Conservation (phyloP, 2,797 vertebrate genomes). For the Otus scops region DNA sequence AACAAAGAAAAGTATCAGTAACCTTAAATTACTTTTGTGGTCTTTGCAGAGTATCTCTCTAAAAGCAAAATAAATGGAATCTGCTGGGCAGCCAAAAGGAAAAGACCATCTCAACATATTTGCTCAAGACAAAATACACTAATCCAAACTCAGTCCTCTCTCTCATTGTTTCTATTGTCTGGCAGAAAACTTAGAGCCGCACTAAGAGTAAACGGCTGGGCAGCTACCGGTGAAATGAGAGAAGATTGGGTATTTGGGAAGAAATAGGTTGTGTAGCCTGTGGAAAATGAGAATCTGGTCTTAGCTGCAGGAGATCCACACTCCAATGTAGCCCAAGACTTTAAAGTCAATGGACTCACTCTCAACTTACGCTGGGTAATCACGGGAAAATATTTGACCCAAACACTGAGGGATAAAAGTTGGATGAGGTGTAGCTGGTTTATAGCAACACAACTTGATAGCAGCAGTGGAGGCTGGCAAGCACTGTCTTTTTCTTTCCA, state of each 20-base stretch:
- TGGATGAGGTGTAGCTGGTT: background rate
- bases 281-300: background rate
- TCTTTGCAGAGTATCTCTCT: background rate
- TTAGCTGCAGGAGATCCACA: background rate
- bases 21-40: background rate
- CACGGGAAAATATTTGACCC: background rate
- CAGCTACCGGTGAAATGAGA: background rate
- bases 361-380: background rate
- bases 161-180: background rate
- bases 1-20: background rate
- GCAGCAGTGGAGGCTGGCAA: background rate
- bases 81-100: background rate
- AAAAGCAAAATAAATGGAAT: constrained; percentile 17
- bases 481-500: background rate
- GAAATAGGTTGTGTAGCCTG: background rate
- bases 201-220: background rate
- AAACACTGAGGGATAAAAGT: background rate
- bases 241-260: background rate
- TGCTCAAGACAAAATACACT: background rate
- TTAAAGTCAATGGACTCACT: background rate
- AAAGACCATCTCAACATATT: background rate
- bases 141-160: background rate
- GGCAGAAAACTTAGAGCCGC: background rate
- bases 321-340: fast-evolving
- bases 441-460: background rate